Evolutionary conservation across 1,140 invertebrate species (phyloP).

Genomic region (Ceratitis capitata): DNA sequence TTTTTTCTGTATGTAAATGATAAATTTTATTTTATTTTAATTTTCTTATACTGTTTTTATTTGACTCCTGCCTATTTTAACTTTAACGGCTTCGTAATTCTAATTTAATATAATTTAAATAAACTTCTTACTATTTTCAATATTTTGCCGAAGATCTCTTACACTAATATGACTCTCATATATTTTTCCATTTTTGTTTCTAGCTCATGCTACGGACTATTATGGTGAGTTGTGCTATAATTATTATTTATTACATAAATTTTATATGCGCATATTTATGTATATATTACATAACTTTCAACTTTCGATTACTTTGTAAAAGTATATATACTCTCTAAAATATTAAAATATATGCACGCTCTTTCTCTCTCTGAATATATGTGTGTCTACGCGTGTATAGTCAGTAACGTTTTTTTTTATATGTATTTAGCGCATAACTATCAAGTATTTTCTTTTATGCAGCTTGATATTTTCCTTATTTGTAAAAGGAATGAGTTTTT

Average conservation of each 20-base stretch:
- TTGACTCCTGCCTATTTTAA: background rate
- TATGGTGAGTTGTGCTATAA: slow-evolving; percentile 89
- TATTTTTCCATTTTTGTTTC: slow-evolving; percentile 54
- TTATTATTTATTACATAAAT: slow-evolving; percentile 43
- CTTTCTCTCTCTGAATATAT: slow-evolving; percentile 17
- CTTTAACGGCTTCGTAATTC: background rate
- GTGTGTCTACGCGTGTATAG: slow-evolving; percentile 40
- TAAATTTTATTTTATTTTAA: background rate
- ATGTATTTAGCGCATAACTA: slow-evolving; percentile 20
- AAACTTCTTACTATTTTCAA: background rate
- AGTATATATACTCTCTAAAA: slow-evolving; percentile 46
- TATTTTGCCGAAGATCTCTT: background rate
- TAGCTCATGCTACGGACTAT: slow-evolving; percentile 96
- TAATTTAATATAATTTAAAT: background rate
- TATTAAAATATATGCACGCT: no score
- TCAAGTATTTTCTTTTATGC: background rate
- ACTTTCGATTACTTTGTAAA: no score
- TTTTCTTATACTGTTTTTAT: background rate
- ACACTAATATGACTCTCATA: background rate
- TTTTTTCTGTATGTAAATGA: background rate
- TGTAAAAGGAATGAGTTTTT: background rate
- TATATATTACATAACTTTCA: background rate
- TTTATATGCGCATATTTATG: background rate
- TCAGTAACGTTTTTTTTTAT: slow-evolving; percentile 5
- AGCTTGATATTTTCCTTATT: background rate